A percentile compares a stretch with the other conserved stretches of the same genome.
phyloP scores from a whole-genome alignment of 2,888 invertebrate genomes.

The Anodontia alba region DNA sequence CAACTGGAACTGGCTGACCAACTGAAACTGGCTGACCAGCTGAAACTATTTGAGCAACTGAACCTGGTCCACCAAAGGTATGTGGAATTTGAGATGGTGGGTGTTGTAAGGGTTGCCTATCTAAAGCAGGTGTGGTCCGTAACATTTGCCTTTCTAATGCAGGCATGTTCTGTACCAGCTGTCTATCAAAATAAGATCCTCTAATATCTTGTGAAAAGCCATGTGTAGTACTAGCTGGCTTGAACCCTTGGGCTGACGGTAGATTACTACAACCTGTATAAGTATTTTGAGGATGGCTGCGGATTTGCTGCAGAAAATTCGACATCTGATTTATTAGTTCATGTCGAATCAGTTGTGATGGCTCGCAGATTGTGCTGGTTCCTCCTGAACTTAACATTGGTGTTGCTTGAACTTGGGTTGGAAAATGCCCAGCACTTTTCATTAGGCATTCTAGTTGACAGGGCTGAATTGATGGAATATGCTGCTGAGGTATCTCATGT shows the following conservation, averaged over 20 bases:
- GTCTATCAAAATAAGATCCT: too few relatives aligned
- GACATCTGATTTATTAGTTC: not conserved
- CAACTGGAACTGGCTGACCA: too few relatives aligned
- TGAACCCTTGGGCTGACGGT: not conserved
- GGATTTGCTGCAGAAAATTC: not conserved
- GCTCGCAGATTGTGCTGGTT: not conserved
- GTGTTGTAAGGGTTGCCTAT: too few relatives aligned
- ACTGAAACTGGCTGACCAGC: not conserved
- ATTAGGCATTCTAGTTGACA: not conserved
- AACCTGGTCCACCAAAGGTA: too few relatives aligned
- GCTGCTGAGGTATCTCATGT: not conserved
- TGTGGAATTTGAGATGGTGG: too few relatives aligned
- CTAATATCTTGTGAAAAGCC: not conserved
- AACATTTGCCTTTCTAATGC: too few relatives aligned
- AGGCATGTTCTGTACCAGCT: too few relatives aligned
- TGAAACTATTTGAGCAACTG: not conserved
- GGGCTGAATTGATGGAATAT: not conserved
- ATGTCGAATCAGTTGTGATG: not conserved
- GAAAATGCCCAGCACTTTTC: not conserved
- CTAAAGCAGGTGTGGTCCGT: too few relatives aligned
- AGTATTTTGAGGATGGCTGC: not conserved
- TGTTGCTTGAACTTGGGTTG: not conserved
- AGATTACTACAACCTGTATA: not conserved
- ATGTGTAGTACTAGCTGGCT: not conserved
- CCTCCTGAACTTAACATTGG: not conserved